These are phyloP conservation scores for Papilio demoleus DNA, from an alignment of 2,888 invertebrate species.

Conservation along the genomic window DNA sequence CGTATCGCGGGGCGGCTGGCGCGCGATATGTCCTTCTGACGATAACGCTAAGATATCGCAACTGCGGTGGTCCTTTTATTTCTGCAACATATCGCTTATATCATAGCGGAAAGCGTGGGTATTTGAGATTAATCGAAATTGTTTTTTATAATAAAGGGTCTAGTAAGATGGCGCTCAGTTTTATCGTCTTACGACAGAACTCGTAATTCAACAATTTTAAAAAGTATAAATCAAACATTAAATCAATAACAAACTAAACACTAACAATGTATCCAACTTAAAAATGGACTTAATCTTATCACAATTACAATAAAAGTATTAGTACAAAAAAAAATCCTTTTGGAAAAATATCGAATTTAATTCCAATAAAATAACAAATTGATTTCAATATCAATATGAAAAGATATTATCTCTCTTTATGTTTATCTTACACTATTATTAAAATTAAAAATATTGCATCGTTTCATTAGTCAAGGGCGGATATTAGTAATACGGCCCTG, in stretches of 20 bases:
- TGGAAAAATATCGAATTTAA: no score
- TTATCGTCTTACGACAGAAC: conserved; percentile 6
- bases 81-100: conserved; percentile 19
- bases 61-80: conserved; percentile 36
- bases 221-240: neutral
- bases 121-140: conserved; percentile 11
- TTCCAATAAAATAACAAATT: no score
- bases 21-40: conserved; percentile 46
- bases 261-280: neutral
- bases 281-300: neutral
- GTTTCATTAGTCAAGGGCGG: conserved; percentile 48
- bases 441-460: conserved; percentile 21
- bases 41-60: conserved; percentile 45
- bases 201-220: neutral
- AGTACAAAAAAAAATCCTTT: no score
- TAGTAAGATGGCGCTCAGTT: neutral
- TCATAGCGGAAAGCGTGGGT: conserved; percentile 22
- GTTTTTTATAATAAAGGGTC: neutral
- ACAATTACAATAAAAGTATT: no score
- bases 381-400: no score
- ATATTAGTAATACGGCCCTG: conserved; percentile 59
- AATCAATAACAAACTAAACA: neutral
- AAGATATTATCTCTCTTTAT: no score
- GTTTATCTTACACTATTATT: neutral
- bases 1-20: conserved; percentile 41